A percentile compares a stretch with the other conserved stretches of the same genome.
These are phyloP conservation scores for Tetramorium alpestre DNA, from an alignment of 1,140 invertebrate species.

Conservation along the genomic window DNA sequence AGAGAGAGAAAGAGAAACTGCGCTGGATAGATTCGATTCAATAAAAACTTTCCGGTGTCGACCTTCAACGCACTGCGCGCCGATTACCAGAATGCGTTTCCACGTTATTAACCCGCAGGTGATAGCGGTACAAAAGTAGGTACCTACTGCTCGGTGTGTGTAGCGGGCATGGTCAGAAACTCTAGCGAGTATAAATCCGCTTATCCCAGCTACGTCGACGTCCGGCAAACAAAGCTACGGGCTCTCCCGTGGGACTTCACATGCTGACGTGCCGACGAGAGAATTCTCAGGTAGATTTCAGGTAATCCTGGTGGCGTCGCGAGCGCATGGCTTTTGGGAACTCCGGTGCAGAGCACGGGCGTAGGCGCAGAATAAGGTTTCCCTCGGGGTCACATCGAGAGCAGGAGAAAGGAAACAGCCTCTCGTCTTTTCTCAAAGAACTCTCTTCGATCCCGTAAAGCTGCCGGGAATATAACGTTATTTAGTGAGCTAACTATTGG, in stretches of 20 bases:
- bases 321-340: slow-evolving; percentile 61
- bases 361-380: slow-evolving; percentile 52
- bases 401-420: slow-evolving; percentile 32
- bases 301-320: slow-evolving; percentile 66
- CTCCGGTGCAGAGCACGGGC: not conserved
- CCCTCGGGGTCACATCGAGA: slow-evolving; percentile 29
- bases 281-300: slow-evolving; percentile 79
- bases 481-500: not conserved
- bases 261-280: slow-evolving; percentile 71
- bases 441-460: not conserved
- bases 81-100: slow-evolving; percentile 71
- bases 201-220: slow-evolving; percentile 75
- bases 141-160: slow-evolving; percentile 6
- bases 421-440: slow-evolving; percentile 22
- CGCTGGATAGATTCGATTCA: not conserved
- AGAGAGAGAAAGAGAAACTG: not conserved
- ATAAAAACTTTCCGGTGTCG: not conserved
- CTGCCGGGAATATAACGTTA: not conserved
- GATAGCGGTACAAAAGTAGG: slow-evolving; percentile 68
- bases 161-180: slow-evolving; percentile 60
- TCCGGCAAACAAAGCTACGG: slow-evolving; percentile 78
- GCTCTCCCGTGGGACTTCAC: slow-evolving; percentile 75
- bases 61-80: not conserved
- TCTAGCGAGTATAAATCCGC: slow-evolving; percentile 77
- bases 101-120: slow-evolving; percentile 76